Conservation (phyloP, 1,140 invertebrate genomes). For the Colletes latitarsis region DNA sequence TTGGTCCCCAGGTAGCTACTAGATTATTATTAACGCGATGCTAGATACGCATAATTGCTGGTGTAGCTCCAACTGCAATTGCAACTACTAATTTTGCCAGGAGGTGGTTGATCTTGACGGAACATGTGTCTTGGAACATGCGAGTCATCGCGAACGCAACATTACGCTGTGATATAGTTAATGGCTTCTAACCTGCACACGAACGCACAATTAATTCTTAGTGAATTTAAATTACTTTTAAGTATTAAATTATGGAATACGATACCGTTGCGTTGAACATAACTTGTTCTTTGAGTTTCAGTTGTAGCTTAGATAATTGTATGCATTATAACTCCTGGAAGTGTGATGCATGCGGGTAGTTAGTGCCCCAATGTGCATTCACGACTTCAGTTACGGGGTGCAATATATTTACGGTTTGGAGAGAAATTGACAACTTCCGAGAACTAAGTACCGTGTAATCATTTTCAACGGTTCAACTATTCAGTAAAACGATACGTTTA, state of each 20-base stretch:
- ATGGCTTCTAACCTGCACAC: not conserved
- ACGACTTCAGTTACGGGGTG: not conserved
- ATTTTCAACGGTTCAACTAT: too few species aligned
- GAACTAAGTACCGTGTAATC: not conserved
- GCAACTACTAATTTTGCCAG: slow-evolving; percentile 60
- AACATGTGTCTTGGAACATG: slow-evolving; percentile 26
- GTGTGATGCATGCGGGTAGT: not conserved
- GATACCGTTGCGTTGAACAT: not conserved
- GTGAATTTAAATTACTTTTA: not conserved
- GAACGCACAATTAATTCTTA: not conserved
- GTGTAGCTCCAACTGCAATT: slow-evolving; percentile 53
- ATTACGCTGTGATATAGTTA: slow-evolving; percentile 14
- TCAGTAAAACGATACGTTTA: too few species aligned
- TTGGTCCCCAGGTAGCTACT: slow-evolving; percentile 49
- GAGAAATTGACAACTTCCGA: not conserved
- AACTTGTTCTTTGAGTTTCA: not conserved
- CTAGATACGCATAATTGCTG: slow-evolving; percentile 41
- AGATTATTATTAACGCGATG: slow-evolving; percentile 65
- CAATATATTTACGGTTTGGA: slow-evolving; percentile 1
- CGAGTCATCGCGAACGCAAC: slow-evolving; percentile 22
- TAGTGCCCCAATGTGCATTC: not conserved
- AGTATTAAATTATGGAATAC: not conserved
- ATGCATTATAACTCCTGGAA: not conserved
- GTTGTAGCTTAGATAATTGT: not conserved
- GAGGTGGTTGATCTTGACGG: slow-evolving; percentile 42